Conservation (phyloP, 1,140 invertebrate genomes). For the Steinernema feltiae region DNA sequence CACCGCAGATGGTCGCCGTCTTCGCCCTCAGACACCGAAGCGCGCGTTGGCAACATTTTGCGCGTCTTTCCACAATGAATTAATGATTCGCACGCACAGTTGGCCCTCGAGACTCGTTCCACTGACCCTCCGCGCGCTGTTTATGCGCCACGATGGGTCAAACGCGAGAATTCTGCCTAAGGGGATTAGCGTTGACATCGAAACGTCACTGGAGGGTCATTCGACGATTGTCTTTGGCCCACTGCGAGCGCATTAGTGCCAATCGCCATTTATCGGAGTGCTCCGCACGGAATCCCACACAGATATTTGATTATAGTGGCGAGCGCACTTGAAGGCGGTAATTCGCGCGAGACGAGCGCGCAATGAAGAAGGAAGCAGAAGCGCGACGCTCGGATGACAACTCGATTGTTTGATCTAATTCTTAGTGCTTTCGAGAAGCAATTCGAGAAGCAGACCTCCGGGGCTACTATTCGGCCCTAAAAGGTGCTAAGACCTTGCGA, state of each 20-base stretch:
- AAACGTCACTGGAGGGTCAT: background rate
- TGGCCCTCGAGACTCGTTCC: too few relatives aligned
- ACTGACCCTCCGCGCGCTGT: too few relatives aligned
- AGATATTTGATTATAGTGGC: background rate
- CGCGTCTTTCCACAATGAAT: slow-evolving; percentile 1
- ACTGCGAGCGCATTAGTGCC: background rate
- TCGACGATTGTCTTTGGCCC: background rate
- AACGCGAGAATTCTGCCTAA: background rate
- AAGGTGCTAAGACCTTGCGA: too few relatives aligned
- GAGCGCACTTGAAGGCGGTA: too few relatives aligned
- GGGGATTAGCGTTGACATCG: background rate
- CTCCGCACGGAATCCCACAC: background rate
- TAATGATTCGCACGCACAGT: slow-evolving; percentile 7
- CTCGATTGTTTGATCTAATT: slow-evolving; percentile 11
- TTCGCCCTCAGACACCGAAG: background rate
- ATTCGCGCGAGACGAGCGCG: background rate
- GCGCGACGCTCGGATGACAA: slow-evolving; percentile 10
- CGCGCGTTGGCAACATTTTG: background rate
- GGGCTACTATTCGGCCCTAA: too few relatives aligned
- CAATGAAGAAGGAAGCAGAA: background rate
- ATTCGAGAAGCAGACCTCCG: background rate
- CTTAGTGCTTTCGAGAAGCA: background rate
- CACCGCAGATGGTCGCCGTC: too few relatives aligned
- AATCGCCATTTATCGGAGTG: background rate
- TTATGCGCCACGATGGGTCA: too few relatives aligned